Percentiles rank a stretch among this genome's conserved stretches.
Evolutionary conservation across 2,113 vertebrate species (phyloP).

Genomic region (Dinomys branickii): DNA sequence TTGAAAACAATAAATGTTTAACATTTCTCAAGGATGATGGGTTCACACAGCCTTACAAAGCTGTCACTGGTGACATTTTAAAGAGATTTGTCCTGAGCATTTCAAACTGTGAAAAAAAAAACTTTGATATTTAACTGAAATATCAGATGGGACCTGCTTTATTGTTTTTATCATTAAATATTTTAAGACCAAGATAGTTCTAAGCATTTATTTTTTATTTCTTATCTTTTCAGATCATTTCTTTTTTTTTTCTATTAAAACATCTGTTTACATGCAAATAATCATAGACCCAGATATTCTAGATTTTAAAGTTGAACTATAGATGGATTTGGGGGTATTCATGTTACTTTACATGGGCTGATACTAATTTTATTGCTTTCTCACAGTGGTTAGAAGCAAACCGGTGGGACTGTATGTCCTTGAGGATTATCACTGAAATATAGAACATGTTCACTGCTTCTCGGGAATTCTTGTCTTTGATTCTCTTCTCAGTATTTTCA

Average conservation of each 20-base stretch:
- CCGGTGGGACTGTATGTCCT: neutral
- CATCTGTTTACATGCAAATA: neutral
- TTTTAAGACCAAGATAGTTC: constrained; percentile 7
- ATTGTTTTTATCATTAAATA: constrained; percentile 68
- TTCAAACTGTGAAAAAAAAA: constrained; percentile 59
- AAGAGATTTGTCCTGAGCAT: constrained; percentile 52
- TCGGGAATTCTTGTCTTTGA: neutral
- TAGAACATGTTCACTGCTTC: neutral
- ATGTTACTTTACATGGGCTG: neutral
- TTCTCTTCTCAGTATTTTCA: constrained; percentile 38
- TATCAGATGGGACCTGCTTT: constrained; percentile 56
- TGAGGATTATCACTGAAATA: neutral
- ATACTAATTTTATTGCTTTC: neutral
- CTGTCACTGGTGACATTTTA: constrained; percentile 77
- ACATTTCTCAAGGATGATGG: constrained; percentile 63
- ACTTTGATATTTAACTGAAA: constrained; percentile 77
- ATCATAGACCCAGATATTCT: neutral
- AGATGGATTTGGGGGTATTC: neutral
- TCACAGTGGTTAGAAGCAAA: neutral
- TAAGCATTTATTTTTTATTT: constrained; percentile 38
- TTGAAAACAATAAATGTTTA: constrained; percentile 60
- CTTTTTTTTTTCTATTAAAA: neutral
- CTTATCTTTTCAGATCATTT: neutral
- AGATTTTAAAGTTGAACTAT: neutral
- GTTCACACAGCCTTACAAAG: constrained; percentile 70